phyloP scores from a whole-genome alignment of 2,888 invertebrate species.

The Mythimna pallens region DNA sequence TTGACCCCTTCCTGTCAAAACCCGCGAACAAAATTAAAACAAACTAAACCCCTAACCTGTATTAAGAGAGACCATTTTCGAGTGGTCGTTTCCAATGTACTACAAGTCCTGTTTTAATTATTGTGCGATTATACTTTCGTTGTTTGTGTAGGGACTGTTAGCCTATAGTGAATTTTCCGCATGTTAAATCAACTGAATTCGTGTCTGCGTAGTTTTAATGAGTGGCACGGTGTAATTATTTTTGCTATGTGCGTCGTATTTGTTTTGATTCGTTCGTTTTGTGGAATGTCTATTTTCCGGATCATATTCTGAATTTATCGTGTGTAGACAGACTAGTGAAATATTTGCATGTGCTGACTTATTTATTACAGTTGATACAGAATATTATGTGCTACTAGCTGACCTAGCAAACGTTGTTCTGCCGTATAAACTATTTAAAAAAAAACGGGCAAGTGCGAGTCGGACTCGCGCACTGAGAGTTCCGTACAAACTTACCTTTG shows the following conservation, averaged over 20 bases:
- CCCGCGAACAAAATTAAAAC: constrained; percentile 26
- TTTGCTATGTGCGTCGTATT: constrained; percentile 38
- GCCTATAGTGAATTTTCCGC: constrained; percentile 36
- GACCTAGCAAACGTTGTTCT: too few relatives aligned
- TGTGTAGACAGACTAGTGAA: background rate
- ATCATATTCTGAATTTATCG: constrained; percentile 41
- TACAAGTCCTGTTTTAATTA: constrained; percentile 52
- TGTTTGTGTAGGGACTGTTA: constrained; percentile 44
- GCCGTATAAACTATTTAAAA: too few relatives aligned
- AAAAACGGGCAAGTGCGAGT: too few relatives aligned
- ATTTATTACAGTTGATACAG: background rate
- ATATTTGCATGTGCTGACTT: background rate
- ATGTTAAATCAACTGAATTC: constrained; percentile 46
- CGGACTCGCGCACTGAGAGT: too few relatives aligned
- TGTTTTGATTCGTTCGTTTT: constrained; percentile 40
- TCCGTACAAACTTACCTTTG: too few relatives aligned
- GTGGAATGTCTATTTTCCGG: constrained; percentile 20
- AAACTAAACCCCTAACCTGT: constrained; percentile 17
- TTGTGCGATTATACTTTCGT: constrained; percentile 43
- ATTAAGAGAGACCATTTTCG: constrained; percentile 43
- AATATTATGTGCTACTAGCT: background rate
- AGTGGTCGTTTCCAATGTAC: constrained; percentile 12
- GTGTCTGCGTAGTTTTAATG: constrained; percentile 41
- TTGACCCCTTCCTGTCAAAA: constrained; percentile 51
- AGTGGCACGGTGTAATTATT: constrained; percentile 41